Conservation (phyloP, 2,888 invertebrate genomes). For the Dolichomitus sp. region DNA sequence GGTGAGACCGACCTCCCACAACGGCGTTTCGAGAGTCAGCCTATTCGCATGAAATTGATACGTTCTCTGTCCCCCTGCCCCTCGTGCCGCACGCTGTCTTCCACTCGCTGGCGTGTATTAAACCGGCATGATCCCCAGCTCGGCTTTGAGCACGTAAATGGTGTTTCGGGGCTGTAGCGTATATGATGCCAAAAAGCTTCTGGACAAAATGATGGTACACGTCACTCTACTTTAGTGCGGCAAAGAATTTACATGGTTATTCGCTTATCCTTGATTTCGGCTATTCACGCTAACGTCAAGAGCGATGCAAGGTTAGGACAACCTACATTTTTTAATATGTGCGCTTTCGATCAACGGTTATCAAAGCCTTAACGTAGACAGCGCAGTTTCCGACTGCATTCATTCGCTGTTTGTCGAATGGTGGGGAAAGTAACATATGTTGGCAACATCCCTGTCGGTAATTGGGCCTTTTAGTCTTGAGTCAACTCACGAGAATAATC, state of each 20-base stretch:
- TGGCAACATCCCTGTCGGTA: too few relatives aligned
- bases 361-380: too few relatives aligned
- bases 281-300: constrained; percentile 1
- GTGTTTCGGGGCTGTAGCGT: constrained; percentile 65
- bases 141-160: constrained; percentile 74
- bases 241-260: constrained; percentile 2
- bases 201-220: constrained; percentile 1
- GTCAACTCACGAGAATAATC: too few relatives aligned
- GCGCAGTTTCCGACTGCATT: too few relatives aligned
- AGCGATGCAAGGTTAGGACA: background rate
- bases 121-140: constrained; percentile 74
- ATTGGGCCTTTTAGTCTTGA: too few relatives aligned
- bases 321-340: too few relatives aligned
- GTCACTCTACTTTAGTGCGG: background rate
- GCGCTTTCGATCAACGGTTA: too few relatives aligned
- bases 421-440: too few relatives aligned
- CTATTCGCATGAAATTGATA: constrained; percentile 82
- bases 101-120: constrained; percentile 72
- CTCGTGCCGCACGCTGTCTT: constrained; percentile 54
- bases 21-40: constrained; percentile 76
- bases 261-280: constrained; percentile 16
- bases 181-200: constrained; percentile 8
- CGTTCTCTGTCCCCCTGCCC: constrained; percentile 72
- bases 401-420: too few relatives aligned
- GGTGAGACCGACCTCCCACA: constrained; percentile 70